Evolutionary conservation across 2,888 invertebrate species (phyloP).

Genomic region (Opisthograptis luteolata): DNA sequence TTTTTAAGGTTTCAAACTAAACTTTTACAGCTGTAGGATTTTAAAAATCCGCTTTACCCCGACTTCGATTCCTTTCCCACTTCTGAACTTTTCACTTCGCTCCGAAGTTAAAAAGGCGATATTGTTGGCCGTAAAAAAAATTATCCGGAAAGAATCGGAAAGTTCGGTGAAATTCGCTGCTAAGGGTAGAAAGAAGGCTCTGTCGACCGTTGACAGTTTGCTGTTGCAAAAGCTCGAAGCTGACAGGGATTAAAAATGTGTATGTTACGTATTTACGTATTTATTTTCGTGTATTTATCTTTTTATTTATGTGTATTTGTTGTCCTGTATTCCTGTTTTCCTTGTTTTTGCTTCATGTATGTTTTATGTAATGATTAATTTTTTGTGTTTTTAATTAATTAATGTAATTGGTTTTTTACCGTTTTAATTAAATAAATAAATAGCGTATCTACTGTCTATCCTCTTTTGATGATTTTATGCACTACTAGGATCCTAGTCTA

Average conservation of each 20-base stretch:
- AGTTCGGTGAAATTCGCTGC: conserved; percentile 41
- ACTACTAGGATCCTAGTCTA: no score
- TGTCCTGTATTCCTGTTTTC: no score
- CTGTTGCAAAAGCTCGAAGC: conserved; percentile 55
- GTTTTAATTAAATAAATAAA: no score
- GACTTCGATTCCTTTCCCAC: conserved; percentile 25
- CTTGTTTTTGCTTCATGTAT: no score
- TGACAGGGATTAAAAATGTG: conserved; percentile 36
- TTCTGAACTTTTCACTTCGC: conserved; percentile 29
- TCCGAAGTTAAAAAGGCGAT: conserved; percentile 28
- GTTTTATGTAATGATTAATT: no score
- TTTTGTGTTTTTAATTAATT: no score
- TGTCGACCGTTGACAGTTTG: conserved; percentile 53
- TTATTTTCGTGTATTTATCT: no score
- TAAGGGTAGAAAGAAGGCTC: conserved; percentile 41
- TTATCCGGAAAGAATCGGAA: conserved; percentile 43
- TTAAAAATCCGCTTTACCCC: conserved; percentile 27
- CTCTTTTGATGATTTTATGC: no score
- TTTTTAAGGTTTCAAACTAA: conserved; percentile 13
- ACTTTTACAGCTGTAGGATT: conserved; percentile 17
- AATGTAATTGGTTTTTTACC: no score
- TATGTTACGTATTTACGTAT: no score
- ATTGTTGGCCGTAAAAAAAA: conserved; percentile 34
- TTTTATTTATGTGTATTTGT: no score
- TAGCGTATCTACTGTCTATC: no score